Evolutionary conservation across 2,888 invertebrate species (phyloP), one percentile per base, ranked within the genome.

Genomic region (Lasioglossum lativentre): DNA sequence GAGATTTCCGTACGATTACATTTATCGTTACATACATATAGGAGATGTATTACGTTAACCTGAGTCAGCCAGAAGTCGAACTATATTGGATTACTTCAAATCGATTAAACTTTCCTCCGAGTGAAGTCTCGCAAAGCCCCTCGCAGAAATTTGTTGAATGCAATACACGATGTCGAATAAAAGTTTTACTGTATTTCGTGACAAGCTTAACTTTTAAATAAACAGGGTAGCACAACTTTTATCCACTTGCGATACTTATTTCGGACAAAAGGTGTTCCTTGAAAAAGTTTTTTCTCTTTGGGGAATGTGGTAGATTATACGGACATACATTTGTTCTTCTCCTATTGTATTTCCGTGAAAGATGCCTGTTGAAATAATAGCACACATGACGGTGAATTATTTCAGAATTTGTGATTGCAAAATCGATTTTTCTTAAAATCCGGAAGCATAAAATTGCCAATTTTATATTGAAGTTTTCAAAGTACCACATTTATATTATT

Each of bases 81-180:
- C 56, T 75, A 75, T 81, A 82, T 82, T 80, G 80, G 70, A 82
- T 82, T 74, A 56, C 70, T 59, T 59, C 5, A 34, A 80, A 75
- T 30, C 74, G 74, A 75, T 82, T 82, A 82, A 82, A 75, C 70
- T 82, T 82, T 82, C 59, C 59, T 59, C 42, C 70, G 45, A 38
- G 59, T 19, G 34, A 45, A 74, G 47, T 75, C 80, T 59, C 56
- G 16, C 68, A 59, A 59, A 80, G 68, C 68, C 34, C 23, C 16
- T 8, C 12, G n/a, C 38, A 45, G 30, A 56, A 80, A 82, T 73
- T 82, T 79, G 74, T 70, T 59, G 45, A 70, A 74, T 74, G 80
- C 68, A 47, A 82, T 80, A 47, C 38, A 42, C 66, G 47, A 70
- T 70, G 56, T 23, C 16, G 74, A 56, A 80, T 82, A 59, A 59